These are phyloP conservation scores for Diaperis boleti DNA, from an alignment of 2,888 invertebrate species.

Conservation along the genomic window DNA sequence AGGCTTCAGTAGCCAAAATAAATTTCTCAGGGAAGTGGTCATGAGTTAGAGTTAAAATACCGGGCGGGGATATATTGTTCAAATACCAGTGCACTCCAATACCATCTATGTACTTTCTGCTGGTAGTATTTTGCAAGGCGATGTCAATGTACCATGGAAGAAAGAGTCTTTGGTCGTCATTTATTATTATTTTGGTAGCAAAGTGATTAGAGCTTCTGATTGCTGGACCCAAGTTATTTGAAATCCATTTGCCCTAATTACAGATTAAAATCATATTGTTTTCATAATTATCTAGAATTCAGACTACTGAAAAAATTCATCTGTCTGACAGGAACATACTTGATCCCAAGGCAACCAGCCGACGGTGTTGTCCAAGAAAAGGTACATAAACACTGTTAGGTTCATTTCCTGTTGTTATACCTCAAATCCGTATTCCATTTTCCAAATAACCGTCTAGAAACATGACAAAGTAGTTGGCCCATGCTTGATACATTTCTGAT, in stretches of 20 bases:
- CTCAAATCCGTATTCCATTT: conserved; percentile 81
- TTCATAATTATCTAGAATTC: no score
- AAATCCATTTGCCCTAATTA: conserved; percentile 71
- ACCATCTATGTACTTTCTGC: conserved; percentile 77
- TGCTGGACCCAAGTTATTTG: conserved; percentile 81
- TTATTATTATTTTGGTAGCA: conserved; percentile 76
- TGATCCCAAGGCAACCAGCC: not conserved
- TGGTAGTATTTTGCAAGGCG: conserved; percentile 61
- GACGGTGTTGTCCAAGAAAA: not conserved
- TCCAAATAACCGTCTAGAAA: conserved; percentile 82
- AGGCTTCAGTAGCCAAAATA: conserved; percentile 79
- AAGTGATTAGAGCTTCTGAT: conserved; percentile 72
- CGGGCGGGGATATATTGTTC: conserved; percentile 72
- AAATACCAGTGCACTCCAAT: conserved; percentile 88
- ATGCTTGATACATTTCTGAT: conserved; percentile 82
- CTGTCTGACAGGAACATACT: no score
- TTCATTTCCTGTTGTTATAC: conserved; percentile 88
- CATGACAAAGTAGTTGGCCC: conserved; percentile 84
- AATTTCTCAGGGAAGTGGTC: conserved; percentile 54
- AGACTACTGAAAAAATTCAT: no score
- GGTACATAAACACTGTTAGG: conserved; percentile 70
- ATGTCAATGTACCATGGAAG: conserved; percentile 42
- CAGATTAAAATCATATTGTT: no score
- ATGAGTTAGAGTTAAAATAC: conserved; percentile 70
- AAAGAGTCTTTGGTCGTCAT: conserved; percentile 72